Percentiles rank a stretch among this genome's conserved stretches.
phyloP scores from a whole-genome alignment of 2,797 vertebrate genomes.

The Aeoliscus strigatus region DNA sequence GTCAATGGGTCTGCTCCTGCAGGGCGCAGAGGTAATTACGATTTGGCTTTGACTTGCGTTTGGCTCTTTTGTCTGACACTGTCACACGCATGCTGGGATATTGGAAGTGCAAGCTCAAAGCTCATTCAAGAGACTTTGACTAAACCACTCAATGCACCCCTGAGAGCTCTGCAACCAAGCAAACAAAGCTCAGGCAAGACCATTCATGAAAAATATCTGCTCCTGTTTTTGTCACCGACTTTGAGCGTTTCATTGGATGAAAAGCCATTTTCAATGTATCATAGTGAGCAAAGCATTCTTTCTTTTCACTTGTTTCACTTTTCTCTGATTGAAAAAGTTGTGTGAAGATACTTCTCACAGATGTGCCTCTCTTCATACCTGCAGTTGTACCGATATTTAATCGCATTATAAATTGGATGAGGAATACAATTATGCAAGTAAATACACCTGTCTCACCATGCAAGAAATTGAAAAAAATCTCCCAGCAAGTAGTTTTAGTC shows the following conservation, averaged over 20 bases:
- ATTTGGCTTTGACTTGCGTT: conserved; percentile 65
- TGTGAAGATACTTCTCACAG: conserved; percentile 63
- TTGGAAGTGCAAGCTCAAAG: conserved; percentile 53
- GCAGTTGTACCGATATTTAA: conserved; percentile 77
- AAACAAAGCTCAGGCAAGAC: conserved; percentile 59
- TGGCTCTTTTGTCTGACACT: conserved; percentile 59
- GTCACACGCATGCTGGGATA: conserved; percentile 43
- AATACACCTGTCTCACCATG: conserved; percentile 78
- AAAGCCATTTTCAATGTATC: conserved; percentile 42
- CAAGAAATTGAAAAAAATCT: conserved; percentile 77
- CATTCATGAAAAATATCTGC: conserved; percentile 34
- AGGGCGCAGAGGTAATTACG: conserved; percentile 68
- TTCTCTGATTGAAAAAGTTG: conserved; percentile 53
- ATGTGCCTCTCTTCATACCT: conserved; percentile 64
- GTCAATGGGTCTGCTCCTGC: conserved; percentile 67
- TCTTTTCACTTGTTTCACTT: conserved; percentile 42
- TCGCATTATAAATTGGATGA: conserved; percentile 74
- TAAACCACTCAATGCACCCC: conserved; percentile 49
- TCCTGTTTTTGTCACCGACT: conserved; percentile 50
- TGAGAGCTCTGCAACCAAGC: conserved; percentile 48
- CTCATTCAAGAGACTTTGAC: conserved; percentile 59
- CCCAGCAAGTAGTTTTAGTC: conserved; percentile 63
- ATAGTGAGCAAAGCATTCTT: conserved; percentile 45
- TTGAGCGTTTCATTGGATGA: conserved; percentile 33
- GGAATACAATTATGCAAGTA: conserved; percentile 77